phyloP scores from a whole-genome alignment of 2,113 vertebrate species.

The Limnothrissa miodon region DNA sequence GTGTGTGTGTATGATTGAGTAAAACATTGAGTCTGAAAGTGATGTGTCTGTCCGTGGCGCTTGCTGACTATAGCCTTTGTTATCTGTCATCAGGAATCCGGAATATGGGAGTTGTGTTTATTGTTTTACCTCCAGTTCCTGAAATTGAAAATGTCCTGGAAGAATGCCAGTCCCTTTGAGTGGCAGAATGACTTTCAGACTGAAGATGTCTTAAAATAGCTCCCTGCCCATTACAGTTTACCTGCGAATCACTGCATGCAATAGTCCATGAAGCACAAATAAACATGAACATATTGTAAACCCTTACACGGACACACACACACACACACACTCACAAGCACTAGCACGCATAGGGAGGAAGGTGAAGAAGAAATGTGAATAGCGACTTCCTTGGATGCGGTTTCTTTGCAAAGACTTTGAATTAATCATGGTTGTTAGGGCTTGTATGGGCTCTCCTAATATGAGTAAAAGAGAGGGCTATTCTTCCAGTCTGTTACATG shows the following conservation, averaged over 20 bases:
- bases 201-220: conserved; percentile 30
- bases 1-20: not conserved
- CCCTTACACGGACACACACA: not conserved
- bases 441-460: not conserved
- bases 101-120: conserved; percentile 42
- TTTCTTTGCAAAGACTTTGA: not conserved
- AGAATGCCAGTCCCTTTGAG: conserved; percentile 41
- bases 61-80: conserved; percentile 28
- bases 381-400: not conserved
- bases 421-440: not conserved
- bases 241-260: not conserved
- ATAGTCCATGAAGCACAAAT: not conserved
- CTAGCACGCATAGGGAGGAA: not conserved
- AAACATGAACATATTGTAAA: not conserved
- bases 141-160: conserved; percentile 53
- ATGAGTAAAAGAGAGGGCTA: conserved; percentile 3
- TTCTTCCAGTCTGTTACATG: not conserved
- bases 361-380: not conserved
- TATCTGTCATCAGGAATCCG: conserved; percentile 36
- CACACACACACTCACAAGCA: not conserved
- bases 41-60: not conserved
- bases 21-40: not conserved
- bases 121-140: conserved; percentile 51
- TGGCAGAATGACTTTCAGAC: conserved; percentile 32
- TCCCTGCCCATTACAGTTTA: not conserved